Conservation (phyloP, 2,888 invertebrate genomes). For the Drosophila eohydei region DNA sequence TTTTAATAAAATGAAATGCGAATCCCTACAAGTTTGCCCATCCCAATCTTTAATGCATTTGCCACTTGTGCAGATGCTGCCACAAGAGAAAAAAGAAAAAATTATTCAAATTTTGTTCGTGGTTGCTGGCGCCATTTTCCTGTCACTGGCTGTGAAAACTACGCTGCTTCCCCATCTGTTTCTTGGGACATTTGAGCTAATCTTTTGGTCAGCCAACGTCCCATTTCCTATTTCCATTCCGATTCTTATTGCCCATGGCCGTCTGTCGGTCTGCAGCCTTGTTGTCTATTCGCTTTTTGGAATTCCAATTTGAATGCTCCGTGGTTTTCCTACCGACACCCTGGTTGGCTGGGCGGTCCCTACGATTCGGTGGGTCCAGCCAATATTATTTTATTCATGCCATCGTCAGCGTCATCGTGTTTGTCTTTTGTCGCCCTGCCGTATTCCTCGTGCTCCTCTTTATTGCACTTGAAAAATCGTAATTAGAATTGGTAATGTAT, state of each 20-base stretch:
- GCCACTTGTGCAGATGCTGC: conserved; percentile 50
- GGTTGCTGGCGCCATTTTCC: conserved; percentile 63
- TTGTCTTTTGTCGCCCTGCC: conserved; percentile 50
- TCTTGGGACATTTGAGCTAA: conserved; percentile 57
- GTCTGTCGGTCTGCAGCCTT: conserved; percentile 31
- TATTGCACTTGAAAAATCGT: conserved; percentile 79
- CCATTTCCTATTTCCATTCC: conserved; percentile 14
- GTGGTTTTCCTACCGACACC: conserved; percentile 48
- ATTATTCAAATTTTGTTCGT: conserved; percentile 72
- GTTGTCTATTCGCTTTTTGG: conserved; percentile 73
- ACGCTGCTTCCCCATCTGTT: conserved; percentile 54
- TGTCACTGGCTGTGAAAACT: conserved; percentile 77
- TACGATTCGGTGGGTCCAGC: conserved; percentile 42
- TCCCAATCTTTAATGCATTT: conserved; percentile 57
- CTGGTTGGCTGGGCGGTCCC: conserved; percentile 16
- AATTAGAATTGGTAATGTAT: conserved; percentile 81
- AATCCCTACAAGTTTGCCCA: conserved; percentile 53
- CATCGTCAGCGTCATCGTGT: conserved; percentile 52
- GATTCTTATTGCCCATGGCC: conserved; percentile 10
- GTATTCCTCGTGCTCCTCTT: conserved; percentile 39
- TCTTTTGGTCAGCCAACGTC: conserved; percentile 71
- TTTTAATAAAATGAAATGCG: conserved; percentile 81
- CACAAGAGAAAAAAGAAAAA: conserved; percentile 17
- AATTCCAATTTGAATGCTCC: conserved; percentile 77
- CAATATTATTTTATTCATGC: conserved; percentile 79